Evolutionary conservation across 2,113 vertebrate genomes (phyloP).

Genomic region (Peromyscus maniculatus): DNA sequence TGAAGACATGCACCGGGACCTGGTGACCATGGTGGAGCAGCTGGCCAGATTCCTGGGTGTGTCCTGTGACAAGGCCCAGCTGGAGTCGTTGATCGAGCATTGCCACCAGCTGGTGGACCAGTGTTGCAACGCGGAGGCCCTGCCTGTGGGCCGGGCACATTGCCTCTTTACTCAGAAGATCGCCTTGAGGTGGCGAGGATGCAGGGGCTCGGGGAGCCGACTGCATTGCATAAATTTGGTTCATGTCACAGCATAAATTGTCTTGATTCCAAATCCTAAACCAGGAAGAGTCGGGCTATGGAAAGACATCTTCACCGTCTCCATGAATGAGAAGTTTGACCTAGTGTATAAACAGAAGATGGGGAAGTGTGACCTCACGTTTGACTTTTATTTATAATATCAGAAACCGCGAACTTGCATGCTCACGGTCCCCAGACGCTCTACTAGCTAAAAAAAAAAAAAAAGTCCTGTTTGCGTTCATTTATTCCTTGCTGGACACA

Average conservation of each 20-base stretch:
- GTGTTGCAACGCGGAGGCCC: constrained; percentile 96
- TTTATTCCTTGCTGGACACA: constrained; percentile 86
- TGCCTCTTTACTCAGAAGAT: constrained; percentile 90
- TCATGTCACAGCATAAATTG: constrained; percentile 86
- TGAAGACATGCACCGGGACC: too few species aligned
- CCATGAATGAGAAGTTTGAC: constrained; percentile 99
- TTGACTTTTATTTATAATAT: constrained; percentile 95
- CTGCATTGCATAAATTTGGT: constrained; percentile 86
- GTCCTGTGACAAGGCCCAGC: constrained; percentile 96
- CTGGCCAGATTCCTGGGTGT: constrained; percentile 95
- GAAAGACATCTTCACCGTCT: constrained; percentile 99
- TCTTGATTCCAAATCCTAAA: constrained; percentile 86
- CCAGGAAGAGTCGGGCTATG: constrained; percentile 96
- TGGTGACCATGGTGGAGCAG: constrained; percentile 94
- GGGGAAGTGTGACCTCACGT: constrained; percentile 97
- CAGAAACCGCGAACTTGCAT: constrained; percentile 83
- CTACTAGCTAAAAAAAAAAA: constrained; percentile 77
- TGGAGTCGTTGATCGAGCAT: constrained; percentile 95
- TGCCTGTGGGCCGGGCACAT: constrained; percentile 95
- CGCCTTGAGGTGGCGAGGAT: constrained; percentile 86
- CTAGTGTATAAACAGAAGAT: constrained; percentile 97
- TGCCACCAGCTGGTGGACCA: constrained; percentile 98
- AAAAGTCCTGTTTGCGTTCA: constrained; percentile 86
- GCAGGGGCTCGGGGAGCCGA: constrained; percentile 84
- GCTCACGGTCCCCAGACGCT: constrained; percentile 78